These are phyloP conservation scores for Hipparchia semele DNA, from an alignment of 2,888 invertebrate genomes.

Conservation along the genomic window DNA sequence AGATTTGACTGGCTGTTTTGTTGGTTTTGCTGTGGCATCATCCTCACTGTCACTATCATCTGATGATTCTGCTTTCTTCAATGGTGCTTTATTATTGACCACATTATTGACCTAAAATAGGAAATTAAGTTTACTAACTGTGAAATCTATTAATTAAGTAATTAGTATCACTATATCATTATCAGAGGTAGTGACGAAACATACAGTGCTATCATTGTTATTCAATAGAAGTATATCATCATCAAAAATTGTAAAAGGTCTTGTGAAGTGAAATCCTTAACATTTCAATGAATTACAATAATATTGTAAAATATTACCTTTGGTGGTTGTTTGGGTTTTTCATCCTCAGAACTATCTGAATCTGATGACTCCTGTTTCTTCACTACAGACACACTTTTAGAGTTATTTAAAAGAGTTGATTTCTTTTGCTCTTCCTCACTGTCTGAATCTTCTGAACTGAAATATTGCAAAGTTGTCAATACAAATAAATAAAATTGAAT, in stretches of 20 bases:
- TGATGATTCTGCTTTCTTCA: constrained; percentile 55
- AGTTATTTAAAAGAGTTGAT: constrained; percentile 54
- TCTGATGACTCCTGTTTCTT: constrained; percentile 66
- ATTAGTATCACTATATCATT: neutral
- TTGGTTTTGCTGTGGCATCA: constrained; percentile 45
- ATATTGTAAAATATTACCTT: constrained; percentile 36
- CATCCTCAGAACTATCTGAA: constrained; percentile 71
- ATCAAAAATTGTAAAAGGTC: constrained; percentile 35
- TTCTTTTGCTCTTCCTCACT: constrained; percentile 59
- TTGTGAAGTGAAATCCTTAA: neutral
- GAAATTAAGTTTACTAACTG: constrained; percentile 4
- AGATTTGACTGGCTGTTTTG: constrained; percentile 41
- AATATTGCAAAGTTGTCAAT: constrained; percentile 11
- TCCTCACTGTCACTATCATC: constrained; percentile 60
- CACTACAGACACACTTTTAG: constrained; percentile 51
- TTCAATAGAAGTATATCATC: constrained; percentile 57
- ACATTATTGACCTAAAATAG: constrained; percentile 40
- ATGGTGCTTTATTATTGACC: constrained; percentile 51
- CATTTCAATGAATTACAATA: neutral
- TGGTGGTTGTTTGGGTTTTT: constrained; percentile 53
- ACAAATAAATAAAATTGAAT: too few relatives aligned
- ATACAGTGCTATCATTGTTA: constrained; percentile 49
- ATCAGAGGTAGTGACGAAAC: constrained; percentile 10
- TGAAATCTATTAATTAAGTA: neutral
- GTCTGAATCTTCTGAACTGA: constrained; percentile 59